Percentiles rank a stretch among this genome's conserved stretches.
Conservation (phyloP, 2,113 vertebrate genomes). For the Oryzias melastigma region DNA sequence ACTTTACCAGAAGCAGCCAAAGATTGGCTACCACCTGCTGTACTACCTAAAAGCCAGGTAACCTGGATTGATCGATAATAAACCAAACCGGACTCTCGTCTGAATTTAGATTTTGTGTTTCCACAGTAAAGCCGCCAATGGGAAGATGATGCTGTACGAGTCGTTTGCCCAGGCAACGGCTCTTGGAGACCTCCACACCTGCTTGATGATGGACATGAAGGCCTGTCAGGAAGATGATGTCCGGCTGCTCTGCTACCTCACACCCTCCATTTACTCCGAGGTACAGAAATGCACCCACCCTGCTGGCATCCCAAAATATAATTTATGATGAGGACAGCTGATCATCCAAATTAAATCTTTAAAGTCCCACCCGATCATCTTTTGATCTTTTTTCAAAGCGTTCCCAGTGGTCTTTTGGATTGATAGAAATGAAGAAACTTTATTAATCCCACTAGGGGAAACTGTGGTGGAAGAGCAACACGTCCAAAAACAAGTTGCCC, state of each 20-base stretch:
- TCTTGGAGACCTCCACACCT: conserved; percentile 93
- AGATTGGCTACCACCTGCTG: conserved; percentile 95
- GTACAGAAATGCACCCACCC: conserved; percentile 6
- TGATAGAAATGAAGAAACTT: too few relatives aligned
- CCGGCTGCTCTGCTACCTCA: conserved; percentile 93
- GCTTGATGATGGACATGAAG: conserved; percentile 99
- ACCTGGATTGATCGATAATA: not conserved
- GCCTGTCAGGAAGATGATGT: conserved; percentile 96
- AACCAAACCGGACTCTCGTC: not conserved
- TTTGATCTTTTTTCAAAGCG: too few relatives aligned
- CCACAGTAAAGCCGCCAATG: conserved; percentile 88
- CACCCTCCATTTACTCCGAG: conserved; percentile 86
- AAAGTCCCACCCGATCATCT: too few relatives aligned
- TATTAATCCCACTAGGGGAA: too few relatives aligned
- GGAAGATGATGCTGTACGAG: conserved; percentile 96
- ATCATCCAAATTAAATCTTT: too few relatives aligned
- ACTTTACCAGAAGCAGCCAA: conserved; percentile 97
- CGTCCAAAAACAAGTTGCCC: too few relatives aligned
- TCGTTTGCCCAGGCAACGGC: conserved; percentile 95
- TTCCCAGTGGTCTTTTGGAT: too few relatives aligned
- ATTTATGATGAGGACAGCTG: too few relatives aligned
- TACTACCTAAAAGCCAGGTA: conserved; percentile 96
- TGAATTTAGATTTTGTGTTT: not conserved
- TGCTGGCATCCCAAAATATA: too few relatives aligned
- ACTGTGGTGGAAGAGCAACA: too few relatives aligned